Conservation (phyloP, 2,113 vertebrate species). For the Crotalus helleri region DNA sequence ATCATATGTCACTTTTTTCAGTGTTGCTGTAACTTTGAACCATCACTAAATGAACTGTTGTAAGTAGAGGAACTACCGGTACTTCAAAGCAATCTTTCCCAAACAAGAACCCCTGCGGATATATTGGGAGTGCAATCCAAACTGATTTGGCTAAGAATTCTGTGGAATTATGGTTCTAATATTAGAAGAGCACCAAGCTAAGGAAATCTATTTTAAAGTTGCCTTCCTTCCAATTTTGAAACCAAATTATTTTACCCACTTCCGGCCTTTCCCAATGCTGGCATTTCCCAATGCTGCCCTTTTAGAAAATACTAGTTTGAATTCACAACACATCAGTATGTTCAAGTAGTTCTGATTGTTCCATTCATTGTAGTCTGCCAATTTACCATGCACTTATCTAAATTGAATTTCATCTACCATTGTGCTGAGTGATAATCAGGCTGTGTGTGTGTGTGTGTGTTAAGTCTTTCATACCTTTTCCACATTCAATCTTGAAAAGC, state of each 20-base stretch:
- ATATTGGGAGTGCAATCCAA: not conserved
- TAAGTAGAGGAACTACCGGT: not conserved
- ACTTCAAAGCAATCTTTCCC: not conserved
- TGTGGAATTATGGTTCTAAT: not conserved
- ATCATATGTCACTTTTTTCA: not conserved
- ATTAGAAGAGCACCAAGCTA: not conserved
- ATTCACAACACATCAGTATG: not conserved
- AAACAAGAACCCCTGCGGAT: not conserved
- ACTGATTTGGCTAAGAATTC: not conserved
- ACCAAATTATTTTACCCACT: not conserved
- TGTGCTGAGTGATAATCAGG: not conserved
- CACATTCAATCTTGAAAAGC: not conserved
- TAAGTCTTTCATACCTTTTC: not conserved
- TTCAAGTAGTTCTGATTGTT: conserved; percentile 15
- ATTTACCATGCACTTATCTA: conserved; percentile 26
- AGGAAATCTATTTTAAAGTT: not conserved
- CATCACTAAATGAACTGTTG: not conserved
- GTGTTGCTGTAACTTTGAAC: not conserved
- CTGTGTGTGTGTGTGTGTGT: not conserved
- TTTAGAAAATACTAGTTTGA: not conserved
- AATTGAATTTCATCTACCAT: conserved; percentile 24
- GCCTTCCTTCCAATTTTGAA: accelerated
- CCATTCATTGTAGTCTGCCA: not conserved
- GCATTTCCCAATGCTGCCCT: not conserved
- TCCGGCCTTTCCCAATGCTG: not conserved